Evolutionary conservation across 2,797 vertebrate genomes (phyloP).

Genomic region (Dallia pectoralis): DNA sequence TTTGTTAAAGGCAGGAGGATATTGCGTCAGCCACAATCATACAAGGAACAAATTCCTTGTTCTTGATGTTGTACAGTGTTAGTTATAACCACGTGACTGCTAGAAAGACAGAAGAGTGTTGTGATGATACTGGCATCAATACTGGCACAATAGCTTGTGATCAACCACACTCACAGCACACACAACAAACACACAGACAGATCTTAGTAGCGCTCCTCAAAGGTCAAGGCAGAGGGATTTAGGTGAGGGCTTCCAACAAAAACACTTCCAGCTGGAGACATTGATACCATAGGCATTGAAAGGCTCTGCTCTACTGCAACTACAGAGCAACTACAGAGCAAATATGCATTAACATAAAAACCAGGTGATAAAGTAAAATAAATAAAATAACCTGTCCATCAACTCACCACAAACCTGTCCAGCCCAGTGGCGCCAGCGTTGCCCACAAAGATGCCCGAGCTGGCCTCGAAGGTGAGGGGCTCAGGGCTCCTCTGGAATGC

Average conservation of each 20-base stretch:
- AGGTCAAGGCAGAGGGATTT: slow-evolving; percentile 8
- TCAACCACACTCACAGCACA: not conserved
- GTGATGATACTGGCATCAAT: not conserved
- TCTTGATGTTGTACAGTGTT: not conserved
- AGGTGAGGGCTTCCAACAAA: slow-evolving; percentile 5
- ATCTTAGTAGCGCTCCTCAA: too few species aligned
- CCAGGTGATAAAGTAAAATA: not conserved
- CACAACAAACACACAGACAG: not conserved
- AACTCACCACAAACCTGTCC: slow-evolving; percentile 88
- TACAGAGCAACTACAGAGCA: not conserved
- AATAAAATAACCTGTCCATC: not conserved
- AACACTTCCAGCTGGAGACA: slow-evolving; percentile 2
- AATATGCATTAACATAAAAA: not conserved
- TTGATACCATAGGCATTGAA: too few species aligned
- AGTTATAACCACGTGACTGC: not conserved
- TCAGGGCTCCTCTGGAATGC: slow-evolving; percentile 75
- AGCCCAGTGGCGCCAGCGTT: slow-evolving; percentile 88
- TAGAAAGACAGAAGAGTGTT: not conserved
- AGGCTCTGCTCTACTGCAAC: too few species aligned
- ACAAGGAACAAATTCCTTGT: too few species aligned
- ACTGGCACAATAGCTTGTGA: not conserved
- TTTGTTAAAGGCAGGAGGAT: too few species aligned
- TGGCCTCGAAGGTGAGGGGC: slow-evolving; percentile 82
- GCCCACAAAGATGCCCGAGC: slow-evolving; percentile 92
- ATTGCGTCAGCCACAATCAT: too few species aligned